Percentiles rank a stretch among this genome's conserved stretches.
phyloP scores from a whole-genome alignment of 2,113 vertebrate genomes.

The Prolemur simus region DNA sequence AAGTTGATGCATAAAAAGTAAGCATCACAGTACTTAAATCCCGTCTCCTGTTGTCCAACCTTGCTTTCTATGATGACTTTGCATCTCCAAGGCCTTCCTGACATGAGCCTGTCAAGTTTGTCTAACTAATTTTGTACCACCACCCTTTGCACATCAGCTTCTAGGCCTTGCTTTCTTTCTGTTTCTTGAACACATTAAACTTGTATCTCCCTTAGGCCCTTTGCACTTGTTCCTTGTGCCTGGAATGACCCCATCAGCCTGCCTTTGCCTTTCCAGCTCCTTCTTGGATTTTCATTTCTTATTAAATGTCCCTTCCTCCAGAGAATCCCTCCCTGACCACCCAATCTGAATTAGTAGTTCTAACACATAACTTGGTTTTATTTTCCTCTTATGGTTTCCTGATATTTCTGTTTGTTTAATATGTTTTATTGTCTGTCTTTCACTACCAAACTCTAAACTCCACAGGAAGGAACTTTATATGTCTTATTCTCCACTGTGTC shows the following conservation, averaged over 20 bases:
- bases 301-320: neutral
- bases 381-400: neutral
- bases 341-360: neutral
- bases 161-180: neutral
- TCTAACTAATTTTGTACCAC: neutral
- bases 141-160: neutral
- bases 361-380: neutral
- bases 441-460: neutral
- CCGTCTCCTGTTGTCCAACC: neutral
- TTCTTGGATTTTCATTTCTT: constrained; percentile 3
- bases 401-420: neutral
- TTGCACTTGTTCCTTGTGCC: neutral
- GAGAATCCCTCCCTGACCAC: neutral
- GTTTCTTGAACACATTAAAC: neutral
- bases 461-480: neutral
- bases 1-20: neutral
- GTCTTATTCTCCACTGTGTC: neutral
- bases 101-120: neutral
- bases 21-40: neutral
- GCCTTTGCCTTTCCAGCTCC: neutral
- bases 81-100: neutral
- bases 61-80: neutral
- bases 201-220: neutral
- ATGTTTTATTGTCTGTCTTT: neutral
- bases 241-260: neutral